Base-by-base conservation (phyloP, 2,797 vertebrate genomes). In the Salarias fasciatus region DNA sequence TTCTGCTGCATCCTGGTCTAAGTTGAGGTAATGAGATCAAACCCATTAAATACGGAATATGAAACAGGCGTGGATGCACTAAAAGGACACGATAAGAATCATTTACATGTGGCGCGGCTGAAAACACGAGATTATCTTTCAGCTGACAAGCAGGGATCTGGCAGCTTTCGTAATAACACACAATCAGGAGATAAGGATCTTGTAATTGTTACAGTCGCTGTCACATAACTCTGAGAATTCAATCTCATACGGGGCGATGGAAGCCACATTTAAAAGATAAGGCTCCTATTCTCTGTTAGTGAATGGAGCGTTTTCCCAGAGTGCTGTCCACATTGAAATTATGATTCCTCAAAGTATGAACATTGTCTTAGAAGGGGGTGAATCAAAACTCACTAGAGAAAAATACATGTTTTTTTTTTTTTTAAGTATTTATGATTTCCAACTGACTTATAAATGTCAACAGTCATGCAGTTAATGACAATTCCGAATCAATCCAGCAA, bases 231-330 rank as follows among this genome's bases (percentile, higher is more conserved):
- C 42, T 29, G 18, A 11, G 28, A 46, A 28, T 11, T 3, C 24
- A 5, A 30, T 29, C 28, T 29, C 24, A 29, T 6, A 24, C 5
- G 18, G 18, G 45, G 43, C 45, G 18, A 29, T n/a, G 6, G 11
- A 9, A 30, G 42, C 11, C 9, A 44, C 42, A 18, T 55, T 55
- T 35, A 36, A 45, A 36, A 45, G 30, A 44, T 18, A 35, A 44
- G 13, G 13, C 30, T 8, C 29, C 4, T 2, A 6, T 18, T 37
- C 28, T 29, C 24, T 41, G 30, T 31, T 31, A 10, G 12, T 18
- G 29, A 18, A 14, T 11, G 28, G 5, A 13, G 13, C n/a, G 13
- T n/a, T 8, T 8, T 29, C 15, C 8, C 10, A 29, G 15, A 24
- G 5, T 4, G 24, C 15, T 11, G 43, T 24, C 10, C 18, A 45